A percentile compares a stretch with the other conserved stretches of the same genome.
These are phyloP conservation scores for Mormyrops boulengeri DNA, from an alignment of 2,797 vertebrate genomes.

Conservation along the genomic window DNA sequence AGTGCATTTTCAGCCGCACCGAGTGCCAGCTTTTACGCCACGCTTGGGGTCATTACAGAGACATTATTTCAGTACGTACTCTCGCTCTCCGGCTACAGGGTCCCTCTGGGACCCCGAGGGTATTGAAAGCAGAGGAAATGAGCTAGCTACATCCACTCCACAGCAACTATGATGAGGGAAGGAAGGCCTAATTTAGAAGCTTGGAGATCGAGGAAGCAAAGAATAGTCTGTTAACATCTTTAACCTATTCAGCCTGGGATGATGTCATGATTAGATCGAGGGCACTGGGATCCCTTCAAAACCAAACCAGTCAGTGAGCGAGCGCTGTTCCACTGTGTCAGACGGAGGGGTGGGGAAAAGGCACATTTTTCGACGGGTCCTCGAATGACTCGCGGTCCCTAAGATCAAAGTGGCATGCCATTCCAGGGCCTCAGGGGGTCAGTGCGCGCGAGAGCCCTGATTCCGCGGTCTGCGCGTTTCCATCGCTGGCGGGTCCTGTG, in stretches of 20 bases:
- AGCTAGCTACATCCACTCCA: not conserved
- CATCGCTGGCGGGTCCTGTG: not conserved
- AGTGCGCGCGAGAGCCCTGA: not conserved
- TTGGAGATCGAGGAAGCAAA: conserved; percentile 50
- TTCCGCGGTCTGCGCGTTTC: not conserved
- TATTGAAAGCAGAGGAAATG: conserved; percentile 15
- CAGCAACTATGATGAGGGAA: conserved; percentile 7
- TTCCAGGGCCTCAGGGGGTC: conserved; percentile 54
- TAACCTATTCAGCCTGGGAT: conserved; percentile 72
- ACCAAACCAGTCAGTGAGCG: conserved; percentile 65
- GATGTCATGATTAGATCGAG: conserved; percentile 80
- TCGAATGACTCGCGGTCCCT: conserved; percentile 35
- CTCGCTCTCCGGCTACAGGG: conserved; percentile 8
- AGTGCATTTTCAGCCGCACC: not conserved
- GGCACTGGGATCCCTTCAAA: conserved; percentile 73
- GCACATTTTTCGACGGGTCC: conserved; percentile 31
- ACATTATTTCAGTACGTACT: not conserved
- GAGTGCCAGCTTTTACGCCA: not conserved
- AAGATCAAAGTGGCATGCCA: conserved; percentile 66
- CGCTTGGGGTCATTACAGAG: not conserved
- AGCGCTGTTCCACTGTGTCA: conserved; percentile 26
- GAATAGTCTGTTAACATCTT: conserved; percentile 75
- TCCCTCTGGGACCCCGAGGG: conserved; percentile 29
- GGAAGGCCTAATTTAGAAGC: conserved; percentile 57
- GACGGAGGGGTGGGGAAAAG: conserved; percentile 35